Evolutionary conservation across 1,140 invertebrate genomes (phyloP).

Genomic region (Lordiphosa clarofinis): DNA sequence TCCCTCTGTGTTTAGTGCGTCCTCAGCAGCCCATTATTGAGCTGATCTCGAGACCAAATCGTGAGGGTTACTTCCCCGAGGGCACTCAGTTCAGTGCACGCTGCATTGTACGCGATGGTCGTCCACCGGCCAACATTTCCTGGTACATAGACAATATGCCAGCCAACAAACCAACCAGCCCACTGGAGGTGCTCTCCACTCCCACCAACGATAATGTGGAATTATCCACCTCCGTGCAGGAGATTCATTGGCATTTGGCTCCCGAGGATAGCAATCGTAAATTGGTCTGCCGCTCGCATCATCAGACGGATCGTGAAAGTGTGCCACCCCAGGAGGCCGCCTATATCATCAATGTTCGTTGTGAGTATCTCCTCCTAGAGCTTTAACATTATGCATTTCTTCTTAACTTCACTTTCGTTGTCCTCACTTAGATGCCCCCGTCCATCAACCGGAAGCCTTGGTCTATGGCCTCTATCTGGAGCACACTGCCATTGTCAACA

Average conservation of each 20-base stretch:
- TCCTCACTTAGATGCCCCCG: slow-evolving; percentile 82
- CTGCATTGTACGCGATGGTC: slow-evolving; percentile 85
- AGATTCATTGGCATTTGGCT: slow-evolving; percentile 82
- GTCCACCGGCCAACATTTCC: slow-evolving; percentile 86
- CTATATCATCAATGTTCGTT: slow-evolving; percentile 60
- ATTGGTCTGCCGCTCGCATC: slow-evolving; percentile 84
- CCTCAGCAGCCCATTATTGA: slow-evolving; percentile 83
- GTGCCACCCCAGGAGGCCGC: slow-evolving; percentile 64
- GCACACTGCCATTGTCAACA: slow-evolving; percentile 84
- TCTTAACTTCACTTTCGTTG: not conserved
- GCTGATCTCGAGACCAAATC: slow-evolving; percentile 80
- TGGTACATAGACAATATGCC: slow-evolving; percentile 84
- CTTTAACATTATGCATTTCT: too few species aligned
- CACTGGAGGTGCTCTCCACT: slow-evolving; percentile 80
- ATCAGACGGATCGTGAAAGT: slow-evolving; percentile 80
- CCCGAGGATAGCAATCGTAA: slow-evolving; percentile 84
- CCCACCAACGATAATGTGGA: slow-evolving; percentile 76
- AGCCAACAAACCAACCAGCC: slow-evolving; percentile 81
- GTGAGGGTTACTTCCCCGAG: slow-evolving; percentile 81
- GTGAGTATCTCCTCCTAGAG: slow-evolving; percentile 29
- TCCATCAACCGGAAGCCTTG: slow-evolving; percentile 81
- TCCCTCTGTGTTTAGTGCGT: slow-evolving; percentile 80
- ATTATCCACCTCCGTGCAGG: slow-evolving; percentile 83
- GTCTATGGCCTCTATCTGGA: slow-evolving; percentile 87
- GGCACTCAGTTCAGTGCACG: slow-evolving; percentile 83